phyloP scores from a whole-genome alignment of 2,888 invertebrate genomes.

The Rugalucina vietnamica region DNA sequence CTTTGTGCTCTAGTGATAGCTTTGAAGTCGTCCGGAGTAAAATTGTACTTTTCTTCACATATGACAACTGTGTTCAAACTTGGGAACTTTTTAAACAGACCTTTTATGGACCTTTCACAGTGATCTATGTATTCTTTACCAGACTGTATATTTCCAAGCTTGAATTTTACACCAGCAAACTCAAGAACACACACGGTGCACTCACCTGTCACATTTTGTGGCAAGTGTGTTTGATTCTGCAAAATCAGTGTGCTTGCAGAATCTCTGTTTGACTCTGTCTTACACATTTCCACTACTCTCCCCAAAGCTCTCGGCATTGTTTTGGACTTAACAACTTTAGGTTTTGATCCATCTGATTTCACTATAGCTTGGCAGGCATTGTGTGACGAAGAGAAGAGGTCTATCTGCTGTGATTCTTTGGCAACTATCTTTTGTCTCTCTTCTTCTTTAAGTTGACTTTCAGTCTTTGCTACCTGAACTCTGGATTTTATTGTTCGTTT shows the following conservation, averaged over 20 bases:
- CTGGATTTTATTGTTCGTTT: background rate
- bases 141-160: no score
- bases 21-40: constrained; percentile 41
- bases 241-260: no score
- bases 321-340: background rate
- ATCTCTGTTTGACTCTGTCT: no score
- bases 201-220: no score
- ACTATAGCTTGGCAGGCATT: background rate
- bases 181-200: no score
- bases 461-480: background rate
- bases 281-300: no score
- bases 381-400: background rate
- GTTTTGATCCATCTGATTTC: background rate
- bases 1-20: constrained; percentile 16
- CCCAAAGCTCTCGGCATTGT: background rate
- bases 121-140: no score
- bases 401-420: background rate
- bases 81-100: no score
- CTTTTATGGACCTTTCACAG: no score
- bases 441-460: background rate
- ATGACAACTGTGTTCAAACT: no score
- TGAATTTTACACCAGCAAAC: no score
- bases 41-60: constrained; percentile 31
- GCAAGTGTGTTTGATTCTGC: no score
- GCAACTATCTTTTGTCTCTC: background rate